phyloP scores from a whole-genome alignment of 2,797 vertebrate species.

The Scolopax rusticola region DNA sequence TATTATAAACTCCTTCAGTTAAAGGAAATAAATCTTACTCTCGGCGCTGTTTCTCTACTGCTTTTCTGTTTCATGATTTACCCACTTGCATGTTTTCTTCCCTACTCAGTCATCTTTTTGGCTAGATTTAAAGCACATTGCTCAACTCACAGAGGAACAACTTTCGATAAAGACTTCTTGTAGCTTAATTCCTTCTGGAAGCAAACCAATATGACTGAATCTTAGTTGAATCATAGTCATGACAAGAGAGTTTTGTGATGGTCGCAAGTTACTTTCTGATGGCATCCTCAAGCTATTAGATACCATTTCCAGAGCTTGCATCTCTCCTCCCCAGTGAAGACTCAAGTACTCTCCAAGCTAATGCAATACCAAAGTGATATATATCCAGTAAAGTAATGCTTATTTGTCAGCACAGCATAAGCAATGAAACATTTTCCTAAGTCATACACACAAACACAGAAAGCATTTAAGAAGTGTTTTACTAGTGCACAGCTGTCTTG shows the following conservation, averaged over 20 bases:
- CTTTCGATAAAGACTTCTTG: not conserved
- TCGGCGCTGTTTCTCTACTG: not conserved
- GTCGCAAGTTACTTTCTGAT: not conserved
- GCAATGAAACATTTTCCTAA: not conserved
- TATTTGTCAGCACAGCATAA: not conserved
- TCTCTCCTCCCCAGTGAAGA: not conserved
- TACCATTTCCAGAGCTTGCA: not conserved
- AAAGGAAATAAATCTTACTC: slow-evolving; percentile 33
- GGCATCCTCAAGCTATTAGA: not conserved
- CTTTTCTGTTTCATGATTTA: not conserved
- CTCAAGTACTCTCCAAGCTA: not conserved
- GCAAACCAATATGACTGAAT: not conserved
- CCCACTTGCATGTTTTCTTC: not conserved
- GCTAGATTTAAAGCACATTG: slow-evolving; percentile 27
- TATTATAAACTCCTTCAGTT: not conserved
- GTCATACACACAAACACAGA: not conserved
- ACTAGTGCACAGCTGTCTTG: not conserved
- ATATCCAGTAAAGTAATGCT: not conserved
- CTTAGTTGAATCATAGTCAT: not conserved
- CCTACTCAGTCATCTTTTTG: not conserved
- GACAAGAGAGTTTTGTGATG: not conserved
- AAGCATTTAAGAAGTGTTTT: not conserved
- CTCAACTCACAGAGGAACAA: slow-evolving; percentile 15
- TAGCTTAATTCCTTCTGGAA: slow-evolving; percentile 12
- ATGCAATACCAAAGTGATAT: not conserved